Evolutionary conservation across 2,113 vertebrate genomes (phyloP).

Genomic region (Prunella himalayana): DNA sequence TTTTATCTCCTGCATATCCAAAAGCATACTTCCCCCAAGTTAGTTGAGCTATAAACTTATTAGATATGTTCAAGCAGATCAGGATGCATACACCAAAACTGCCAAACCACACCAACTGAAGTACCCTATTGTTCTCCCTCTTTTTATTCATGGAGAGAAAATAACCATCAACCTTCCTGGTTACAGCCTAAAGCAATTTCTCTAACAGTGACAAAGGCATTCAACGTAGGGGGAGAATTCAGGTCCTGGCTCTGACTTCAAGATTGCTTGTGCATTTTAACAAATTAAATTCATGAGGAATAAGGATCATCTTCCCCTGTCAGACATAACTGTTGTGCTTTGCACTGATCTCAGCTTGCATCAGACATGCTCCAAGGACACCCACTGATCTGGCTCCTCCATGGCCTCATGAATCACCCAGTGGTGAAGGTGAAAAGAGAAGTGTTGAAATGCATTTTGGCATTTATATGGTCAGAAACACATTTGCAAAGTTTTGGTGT

Average conservation of each 20-base stretch:
- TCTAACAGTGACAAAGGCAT: neutral
- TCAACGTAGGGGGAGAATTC: neutral
- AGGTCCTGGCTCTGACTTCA: neutral
- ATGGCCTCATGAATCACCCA: neutral
- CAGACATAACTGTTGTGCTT: neutral
- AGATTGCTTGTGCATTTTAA: neutral
- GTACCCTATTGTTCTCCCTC: neutral
- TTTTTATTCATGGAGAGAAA: neutral
- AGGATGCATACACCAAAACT: neutral
- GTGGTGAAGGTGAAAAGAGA: neutral
- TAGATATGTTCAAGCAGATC: neutral
- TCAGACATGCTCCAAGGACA: neutral
- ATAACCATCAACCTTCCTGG: neutral
- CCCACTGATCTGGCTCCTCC: neutral
- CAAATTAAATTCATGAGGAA: neutral
- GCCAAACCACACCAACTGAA: neutral
- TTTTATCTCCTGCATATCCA: neutral
- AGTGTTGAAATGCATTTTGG: neutral
- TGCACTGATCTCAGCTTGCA: neutral
- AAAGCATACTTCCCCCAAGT: neutral
- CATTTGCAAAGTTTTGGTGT: neutral
- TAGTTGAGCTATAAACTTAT: neutral
- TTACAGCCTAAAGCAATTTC: neutral
- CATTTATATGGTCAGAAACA: neutral
- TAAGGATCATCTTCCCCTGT: neutral